A percentile compares a stretch with the other conserved stretches of the same genome.
Evolutionary conservation across 2,113 vertebrate genomes (phyloP).

Genomic region (Glaucomys volans): DNA sequence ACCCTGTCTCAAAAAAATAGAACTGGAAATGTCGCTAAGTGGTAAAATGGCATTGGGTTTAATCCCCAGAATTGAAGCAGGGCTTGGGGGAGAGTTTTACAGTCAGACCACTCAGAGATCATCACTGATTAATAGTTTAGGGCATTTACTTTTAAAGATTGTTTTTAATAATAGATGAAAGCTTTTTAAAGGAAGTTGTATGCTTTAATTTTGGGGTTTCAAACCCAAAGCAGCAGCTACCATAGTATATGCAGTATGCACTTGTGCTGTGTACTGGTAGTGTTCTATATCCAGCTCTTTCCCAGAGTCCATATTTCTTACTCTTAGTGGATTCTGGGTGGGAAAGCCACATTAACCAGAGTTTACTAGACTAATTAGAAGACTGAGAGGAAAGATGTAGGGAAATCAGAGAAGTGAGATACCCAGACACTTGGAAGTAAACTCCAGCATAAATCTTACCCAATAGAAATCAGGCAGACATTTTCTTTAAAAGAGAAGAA

Average conservation of each 20-base stretch:
- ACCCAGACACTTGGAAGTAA: not conserved
- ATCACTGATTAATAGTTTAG: not conserved
- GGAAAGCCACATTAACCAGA: not conserved
- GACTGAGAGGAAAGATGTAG: not conserved
- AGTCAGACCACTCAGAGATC: not conserved
- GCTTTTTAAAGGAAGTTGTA: conserved; percentile 9
- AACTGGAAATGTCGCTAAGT: too few relatives aligned
- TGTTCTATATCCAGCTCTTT: not conserved
- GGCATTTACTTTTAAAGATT: conserved; percentile 21
- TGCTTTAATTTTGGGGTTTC: conserved; percentile 48
- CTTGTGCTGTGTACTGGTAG: not conserved
- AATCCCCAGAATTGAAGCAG: too few relatives aligned
- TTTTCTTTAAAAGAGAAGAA: conserved; percentile 3
- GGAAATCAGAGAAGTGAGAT: not conserved
- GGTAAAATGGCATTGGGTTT: too few relatives aligned
- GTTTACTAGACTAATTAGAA: not conserved
- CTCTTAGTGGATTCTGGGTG: not conserved
- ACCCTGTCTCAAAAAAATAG: too few relatives aligned
- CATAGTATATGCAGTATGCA: not conserved
- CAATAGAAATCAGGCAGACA: not conserved
- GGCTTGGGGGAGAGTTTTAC: not conserved
- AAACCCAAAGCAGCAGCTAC: not conserved
- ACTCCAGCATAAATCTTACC: not conserved
- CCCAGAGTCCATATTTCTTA: not conserved
- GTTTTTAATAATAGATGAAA: conserved; percentile 39